A percentile compares a stretch with the other conserved stretches of the same genome.
These are phyloP conservation scores for Rhynchonycteris naso DNA, from an alignment of 2,797 vertebrate genomes.

Conservation along the genomic window DNA sequence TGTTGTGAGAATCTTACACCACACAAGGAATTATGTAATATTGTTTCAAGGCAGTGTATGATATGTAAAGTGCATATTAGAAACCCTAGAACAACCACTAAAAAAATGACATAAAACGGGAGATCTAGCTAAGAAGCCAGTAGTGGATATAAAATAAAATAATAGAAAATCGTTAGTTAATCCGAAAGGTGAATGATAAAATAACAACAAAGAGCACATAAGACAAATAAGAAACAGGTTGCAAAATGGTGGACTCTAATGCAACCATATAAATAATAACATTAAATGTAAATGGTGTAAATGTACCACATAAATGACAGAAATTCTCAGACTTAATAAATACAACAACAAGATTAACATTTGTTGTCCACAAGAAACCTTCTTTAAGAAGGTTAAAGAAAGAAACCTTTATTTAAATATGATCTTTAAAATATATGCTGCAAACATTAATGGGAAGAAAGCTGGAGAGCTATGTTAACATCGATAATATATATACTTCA, in stretches of 20 bases:
- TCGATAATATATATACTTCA: neutral
- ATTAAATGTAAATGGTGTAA: conserved; percentile 44
- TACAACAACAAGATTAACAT: neutral
- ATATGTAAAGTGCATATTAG: conserved; percentile 1
- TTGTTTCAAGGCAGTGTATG: neutral
- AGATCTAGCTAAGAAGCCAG: neutral
- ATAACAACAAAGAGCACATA: neutral
- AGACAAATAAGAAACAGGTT: neutral
- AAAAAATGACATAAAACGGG: neutral
- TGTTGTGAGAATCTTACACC: neutral
- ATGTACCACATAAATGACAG: neutral
- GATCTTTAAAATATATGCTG: neutral
- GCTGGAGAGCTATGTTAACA: neutral
- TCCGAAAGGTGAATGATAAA: neutral
- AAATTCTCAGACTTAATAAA: neutral
- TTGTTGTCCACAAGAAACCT: neutral
- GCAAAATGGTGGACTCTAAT: neutral
- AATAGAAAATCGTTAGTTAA: neutral
- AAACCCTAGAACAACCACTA: neutral
- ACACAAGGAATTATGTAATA: neutral
- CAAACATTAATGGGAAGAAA: neutral
- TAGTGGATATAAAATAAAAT: neutral
- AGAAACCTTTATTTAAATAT: neutral
- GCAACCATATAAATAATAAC: neutral
- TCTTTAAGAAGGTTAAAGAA: neutral